Base-by-base conservation (phyloP, 2,113 vertebrate genomes). In the Melanerpes formicivorus region DNA sequence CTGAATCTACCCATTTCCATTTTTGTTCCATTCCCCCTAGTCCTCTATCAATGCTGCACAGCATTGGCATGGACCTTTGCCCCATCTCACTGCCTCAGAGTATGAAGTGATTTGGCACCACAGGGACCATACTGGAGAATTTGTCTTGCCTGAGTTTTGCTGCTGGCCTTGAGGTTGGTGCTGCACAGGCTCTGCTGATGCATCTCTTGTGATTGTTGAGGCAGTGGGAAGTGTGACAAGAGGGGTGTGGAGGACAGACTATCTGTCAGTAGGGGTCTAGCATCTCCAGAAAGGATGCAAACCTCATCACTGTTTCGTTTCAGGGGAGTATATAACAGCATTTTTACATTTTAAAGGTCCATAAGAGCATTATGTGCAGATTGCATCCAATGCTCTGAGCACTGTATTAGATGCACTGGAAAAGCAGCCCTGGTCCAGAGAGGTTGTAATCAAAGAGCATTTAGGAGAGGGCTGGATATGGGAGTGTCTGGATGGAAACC, bases 181-280 rank as follows among this genome's bases (percentile, higher is more conserved):
- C 62, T 78, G 32, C 1, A 2, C 34, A 10, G 5, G 32, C 26
- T 86, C 50, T 83, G 69, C 60, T 3, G 3, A 0, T 9, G 56
- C 22, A 25, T 66, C 46, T 32, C 59, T 22, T 0, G 0, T 23
- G 60, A 32, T 14, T 0, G 0, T 3, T 12, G 73, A 56, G 63
- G 64, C 56, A 5, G 26, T 0, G 5, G 82, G 67, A 50, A 65
- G 9, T 1, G 0, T 8, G 66, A n/a, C 4, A 18, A 32, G 44
- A n/a, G 26, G 37, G n/a, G 8, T 44, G 54, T 1, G n/a, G 26
- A 70, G 63, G 18, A 6, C 29, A 66, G 73, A 29, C 18, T 4
- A 2, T 25, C 55, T 3, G 50, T 11, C 69, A 42, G 58, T 0
- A 0, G 6, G 48, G 27, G 50, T 86, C 15, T 17, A 18, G 4